A percentile compares a stretch with the other conserved stretches of the same genome.
Conservation (phyloP, 2,797 vertebrate genomes). For the Nasua narica region DNA sequence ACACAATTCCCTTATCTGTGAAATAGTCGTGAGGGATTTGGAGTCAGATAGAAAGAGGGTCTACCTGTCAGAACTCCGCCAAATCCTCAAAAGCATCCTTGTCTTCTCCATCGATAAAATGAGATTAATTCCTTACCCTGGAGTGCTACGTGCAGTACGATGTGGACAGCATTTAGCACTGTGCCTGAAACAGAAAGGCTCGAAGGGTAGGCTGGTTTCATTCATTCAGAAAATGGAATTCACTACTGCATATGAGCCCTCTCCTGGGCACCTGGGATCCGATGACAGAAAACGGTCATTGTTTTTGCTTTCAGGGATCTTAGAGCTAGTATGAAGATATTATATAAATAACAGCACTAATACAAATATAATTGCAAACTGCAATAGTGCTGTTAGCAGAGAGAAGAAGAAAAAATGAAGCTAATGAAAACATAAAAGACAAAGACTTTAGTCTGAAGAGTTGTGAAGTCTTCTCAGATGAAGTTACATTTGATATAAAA, state of each 20-base stretch:
- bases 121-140: background rate
- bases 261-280: too few species aligned
- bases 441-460: background rate
- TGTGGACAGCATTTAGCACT: background rate
- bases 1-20: background rate
- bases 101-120: background rate
- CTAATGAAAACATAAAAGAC: background rate
- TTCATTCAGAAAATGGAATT: background rate
- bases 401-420: background rate
- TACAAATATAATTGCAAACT: background rate
- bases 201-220: too few species aligned
- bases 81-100: background rate
- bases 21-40: background rate
- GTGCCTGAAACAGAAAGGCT: background rate
- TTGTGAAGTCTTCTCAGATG: background rate
- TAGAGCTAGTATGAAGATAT: background rate
- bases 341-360: background rate
- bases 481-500: background rate
- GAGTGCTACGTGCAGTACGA: accelerated
- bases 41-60: background rate
- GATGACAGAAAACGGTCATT: background rate
- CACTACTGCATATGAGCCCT: accelerated
- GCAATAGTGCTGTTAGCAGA: background rate
- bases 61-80: background rate
- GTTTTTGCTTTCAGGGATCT: background rate